phyloP scores from a whole-genome alignment of 2,797 vertebrate species.

The Cynodonichthys magdalenae region DNA sequence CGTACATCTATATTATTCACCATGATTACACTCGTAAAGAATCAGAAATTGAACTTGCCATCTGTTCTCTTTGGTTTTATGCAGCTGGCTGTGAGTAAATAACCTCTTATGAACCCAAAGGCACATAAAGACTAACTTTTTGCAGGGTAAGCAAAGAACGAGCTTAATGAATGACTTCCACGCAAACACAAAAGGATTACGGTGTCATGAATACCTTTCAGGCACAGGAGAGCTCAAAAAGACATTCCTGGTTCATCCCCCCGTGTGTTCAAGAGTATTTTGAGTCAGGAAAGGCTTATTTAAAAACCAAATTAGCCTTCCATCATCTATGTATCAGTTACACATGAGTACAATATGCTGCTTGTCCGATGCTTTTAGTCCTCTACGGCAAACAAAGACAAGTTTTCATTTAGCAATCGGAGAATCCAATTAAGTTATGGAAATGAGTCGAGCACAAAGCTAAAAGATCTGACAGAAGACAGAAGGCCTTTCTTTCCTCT shows the following conservation, averaged over 20 bases:
- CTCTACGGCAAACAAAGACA: conserved; percentile 38
- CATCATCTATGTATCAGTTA: conserved; percentile 61
- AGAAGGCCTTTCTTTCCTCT: conserved; percentile 59
- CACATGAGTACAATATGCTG: conserved; percentile 59
- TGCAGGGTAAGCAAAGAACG: conserved; percentile 35
- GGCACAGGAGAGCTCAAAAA: conserved; percentile 16
- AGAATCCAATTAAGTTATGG: conserved; percentile 50
- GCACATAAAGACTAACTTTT: background rate
- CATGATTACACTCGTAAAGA: conserved; percentile 67
- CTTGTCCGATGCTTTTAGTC: conserved; percentile 64
- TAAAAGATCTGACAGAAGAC: conserved; percentile 39
- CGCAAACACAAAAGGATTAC: conserved; percentile 3
- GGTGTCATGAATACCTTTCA: conserved; percentile 1
- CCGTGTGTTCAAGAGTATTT: conserved; percentile 32
- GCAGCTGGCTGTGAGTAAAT: conserved; percentile 24
- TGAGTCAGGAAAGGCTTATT: conserved; percentile 31
- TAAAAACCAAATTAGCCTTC: conserved; percentile 32
- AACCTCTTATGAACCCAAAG: conserved; percentile 37
- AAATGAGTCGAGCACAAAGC: conserved; percentile 28
- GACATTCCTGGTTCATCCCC: conserved; percentile 24
- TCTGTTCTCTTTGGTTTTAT: conserved; percentile 40
- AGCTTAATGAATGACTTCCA: conserved; percentile 47
- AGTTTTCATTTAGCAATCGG: conserved; percentile 49
- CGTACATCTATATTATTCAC: conserved; percentile 69
- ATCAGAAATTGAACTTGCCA: conserved; percentile 43